These are phyloP conservation scores for Palythoa grandis DNA, from an alignment of 92 coral and sea anemone species.

Conservation along the genomic window DNA sequence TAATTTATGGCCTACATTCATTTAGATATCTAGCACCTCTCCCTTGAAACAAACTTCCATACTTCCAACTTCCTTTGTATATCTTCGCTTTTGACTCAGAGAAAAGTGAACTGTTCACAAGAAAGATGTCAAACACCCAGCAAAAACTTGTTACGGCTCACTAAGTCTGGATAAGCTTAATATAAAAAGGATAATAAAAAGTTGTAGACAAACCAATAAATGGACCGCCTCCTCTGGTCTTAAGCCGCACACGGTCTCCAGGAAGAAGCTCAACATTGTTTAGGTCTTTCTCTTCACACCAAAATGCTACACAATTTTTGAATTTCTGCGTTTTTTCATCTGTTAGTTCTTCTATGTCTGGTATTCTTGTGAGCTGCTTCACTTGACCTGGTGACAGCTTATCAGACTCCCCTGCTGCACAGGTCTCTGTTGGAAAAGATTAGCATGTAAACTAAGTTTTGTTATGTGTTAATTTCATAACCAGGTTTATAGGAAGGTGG, in stretches of 20 bases:
- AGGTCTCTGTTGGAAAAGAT: slow-evolving; percentile 51
- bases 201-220: slow-evolving; percentile 61
- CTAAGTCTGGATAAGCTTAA: no score
- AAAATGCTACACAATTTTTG: slow-evolving; percentile 62
- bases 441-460: no score
- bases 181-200: neutral
- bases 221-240: slow-evolving; percentile 94
- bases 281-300: slow-evolving; percentile 84
- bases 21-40: no score
- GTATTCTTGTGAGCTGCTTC: slow-evolving; percentile 49
- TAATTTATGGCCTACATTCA: no score
- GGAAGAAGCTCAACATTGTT: slow-evolving; percentile 66
- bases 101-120: no score
- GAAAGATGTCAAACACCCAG: no score
- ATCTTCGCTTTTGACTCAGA: no score
- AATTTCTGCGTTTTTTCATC: slow-evolving; percentile 58
- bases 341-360: slow-evolving; percentile 65
- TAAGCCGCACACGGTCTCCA: slow-evolving; percentile 77
- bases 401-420: slow-evolving; percentile 67
- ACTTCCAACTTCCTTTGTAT: no score
- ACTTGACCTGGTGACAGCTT: slow-evolving; percentile 64
- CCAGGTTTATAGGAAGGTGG: no score
- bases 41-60: no score
- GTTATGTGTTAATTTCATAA: no score
- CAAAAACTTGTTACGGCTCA: no score